Evolutionary conservation across 2,113 vertebrate genomes (phyloP), one percentile per base, ranked within the genome.

Genomic region (Calidris pugnax): DNA sequence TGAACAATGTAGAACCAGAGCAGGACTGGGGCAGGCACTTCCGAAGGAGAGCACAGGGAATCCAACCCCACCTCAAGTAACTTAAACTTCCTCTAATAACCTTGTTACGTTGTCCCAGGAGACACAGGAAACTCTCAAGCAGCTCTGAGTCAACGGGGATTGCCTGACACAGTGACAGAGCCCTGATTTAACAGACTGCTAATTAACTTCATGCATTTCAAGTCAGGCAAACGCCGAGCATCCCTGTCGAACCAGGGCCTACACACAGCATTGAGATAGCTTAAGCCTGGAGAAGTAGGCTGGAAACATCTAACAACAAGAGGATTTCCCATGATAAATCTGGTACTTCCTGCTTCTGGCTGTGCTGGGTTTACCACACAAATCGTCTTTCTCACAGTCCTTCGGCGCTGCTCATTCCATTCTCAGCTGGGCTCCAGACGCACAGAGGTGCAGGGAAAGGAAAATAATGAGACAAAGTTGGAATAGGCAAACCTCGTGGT

Each of bases 321-420:
- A 97, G 96, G 96, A 95, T 96, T 97, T 97, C 94, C 96, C 94
- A 95, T 96, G 95, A 96, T 95, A 97, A 97, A 97, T 96, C 95
- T 89, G 84, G 96, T 95, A 97, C 95, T 96, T 96, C 96, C 96
- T 96, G 95, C 95, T 97, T 97, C 96, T 97, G 95, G 56, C 93
- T 95, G 96, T 75, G 95, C 94, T 95, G 87, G 96, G 96, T 95
- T 97, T 97, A 96, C 93, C 94, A 95, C 94, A 97, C 91, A 97
- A 96, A 90, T 89, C 17, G 93, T 94, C 87, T 94, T 97, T 95
- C 97, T 97, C 93, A 93, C 95, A 96, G 89, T 96, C 88, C 94
- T 95, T 97, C 15, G 22, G 89, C 80, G 12, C 87, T 95, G 82
- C 76, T 96, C 95, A 92, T 96, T 97, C 92, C 75, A 39, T 87